Conservation (phyloP, 1,140 invertebrate species). For the Saxidomus purpurata region DNA sequence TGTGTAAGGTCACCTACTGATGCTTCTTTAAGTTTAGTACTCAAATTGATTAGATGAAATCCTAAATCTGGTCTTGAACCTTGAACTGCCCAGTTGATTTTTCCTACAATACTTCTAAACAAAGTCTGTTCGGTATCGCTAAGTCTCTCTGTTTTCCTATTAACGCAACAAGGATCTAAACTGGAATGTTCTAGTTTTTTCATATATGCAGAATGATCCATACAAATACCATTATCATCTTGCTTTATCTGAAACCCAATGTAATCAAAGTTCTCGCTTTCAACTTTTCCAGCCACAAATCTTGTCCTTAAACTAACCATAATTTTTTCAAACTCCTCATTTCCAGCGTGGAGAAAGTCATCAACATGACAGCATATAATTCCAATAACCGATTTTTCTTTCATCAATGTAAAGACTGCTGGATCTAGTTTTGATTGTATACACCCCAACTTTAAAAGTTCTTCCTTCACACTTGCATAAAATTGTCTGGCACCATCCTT, state of each 20-base stretch:
- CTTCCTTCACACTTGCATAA: conserved; percentile 54
- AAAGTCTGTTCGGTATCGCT: conserved; percentile 42
- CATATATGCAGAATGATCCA: too few relatives aligned
- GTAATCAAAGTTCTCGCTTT: conserved; percentile 58
- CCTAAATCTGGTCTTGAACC: conserved; percentile 64
- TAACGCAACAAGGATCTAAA: not conserved
- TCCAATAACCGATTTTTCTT: conserved; percentile 5
- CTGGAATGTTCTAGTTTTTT: not conserved
- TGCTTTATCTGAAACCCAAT: conserved; percentile 64
- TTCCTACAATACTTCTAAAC: conserved; percentile 56
- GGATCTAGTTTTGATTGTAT: conserved; percentile 51
- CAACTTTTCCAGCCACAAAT: conserved; percentile 68
- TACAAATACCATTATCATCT: conserved; percentile 45
- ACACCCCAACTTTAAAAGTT: conserved; percentile 42
- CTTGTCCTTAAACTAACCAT: conserved; percentile 57
- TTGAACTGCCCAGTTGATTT: conserved; percentile 68
- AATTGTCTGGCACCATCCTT: conserved; percentile 65
- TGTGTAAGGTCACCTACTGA: too few relatives aligned
- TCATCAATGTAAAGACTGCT: conserved; percentile 36
- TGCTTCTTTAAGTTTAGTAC: too few relatives aligned
- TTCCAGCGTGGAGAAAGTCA: conserved; percentile 59
- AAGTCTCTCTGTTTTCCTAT: not conserved
- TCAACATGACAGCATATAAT: conserved; percentile 59
- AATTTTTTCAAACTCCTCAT: conserved; percentile 43
- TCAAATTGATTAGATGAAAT: too few relatives aligned